phyloP scores from a whole-genome alignment of 2,113 vertebrate species.

The Indicator maculatus region DNA sequence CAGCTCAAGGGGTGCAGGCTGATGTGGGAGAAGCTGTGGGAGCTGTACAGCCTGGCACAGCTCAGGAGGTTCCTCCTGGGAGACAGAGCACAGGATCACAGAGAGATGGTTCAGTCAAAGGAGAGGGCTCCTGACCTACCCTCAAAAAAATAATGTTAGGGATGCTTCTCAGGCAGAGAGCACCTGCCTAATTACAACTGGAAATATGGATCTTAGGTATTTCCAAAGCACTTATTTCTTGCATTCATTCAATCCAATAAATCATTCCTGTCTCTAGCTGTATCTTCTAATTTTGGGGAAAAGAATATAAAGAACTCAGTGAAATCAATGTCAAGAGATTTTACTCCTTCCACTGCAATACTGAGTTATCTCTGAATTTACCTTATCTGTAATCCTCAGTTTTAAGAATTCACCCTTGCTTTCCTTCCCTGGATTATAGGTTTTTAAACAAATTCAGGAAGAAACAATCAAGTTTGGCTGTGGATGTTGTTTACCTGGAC shows the following conservation, averaged over 20 bases:
- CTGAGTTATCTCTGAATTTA: background rate
- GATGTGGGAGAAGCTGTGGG: background rate
- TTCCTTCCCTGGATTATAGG: background rate
- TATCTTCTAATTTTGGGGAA: background rate
- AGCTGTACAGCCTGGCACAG: background rate
- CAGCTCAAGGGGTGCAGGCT: rapidly evolving
- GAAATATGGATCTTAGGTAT: background rate
- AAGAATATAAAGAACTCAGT: background rate
- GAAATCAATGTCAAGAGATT: background rate
- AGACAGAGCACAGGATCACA: background rate
- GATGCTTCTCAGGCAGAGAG: background rate
- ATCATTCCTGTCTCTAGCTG: background rate
- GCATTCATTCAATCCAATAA: background rate
- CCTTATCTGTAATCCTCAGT: background rate
- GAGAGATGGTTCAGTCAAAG: background rate
- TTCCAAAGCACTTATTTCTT: background rate
- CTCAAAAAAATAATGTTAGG: background rate
- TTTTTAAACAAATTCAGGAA: background rate
- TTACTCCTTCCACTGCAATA: background rate
- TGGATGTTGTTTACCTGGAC: too few species aligned
- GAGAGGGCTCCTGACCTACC: background rate
- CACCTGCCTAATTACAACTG: background rate
- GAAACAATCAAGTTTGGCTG: background rate
- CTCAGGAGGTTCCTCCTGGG: background rate
- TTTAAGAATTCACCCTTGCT: background rate